These are phyloP conservation scores for Rhynchonycteris naso DNA, from an alignment of 2,797 vertebrate genomes.

Conservation along the genomic window DNA sequence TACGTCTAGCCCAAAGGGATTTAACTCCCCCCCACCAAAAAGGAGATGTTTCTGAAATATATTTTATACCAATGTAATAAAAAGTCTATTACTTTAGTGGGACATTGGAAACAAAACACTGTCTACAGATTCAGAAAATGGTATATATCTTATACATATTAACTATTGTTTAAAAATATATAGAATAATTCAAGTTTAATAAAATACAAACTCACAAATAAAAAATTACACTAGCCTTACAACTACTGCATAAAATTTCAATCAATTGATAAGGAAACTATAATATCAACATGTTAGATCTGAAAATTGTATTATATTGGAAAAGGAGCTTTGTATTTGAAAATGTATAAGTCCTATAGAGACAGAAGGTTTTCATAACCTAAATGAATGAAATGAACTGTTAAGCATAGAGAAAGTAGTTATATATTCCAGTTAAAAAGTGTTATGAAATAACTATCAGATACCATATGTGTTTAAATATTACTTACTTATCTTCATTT, in stretches of 20 bases:
- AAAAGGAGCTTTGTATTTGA: neutral
- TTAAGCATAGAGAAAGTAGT: neutral
- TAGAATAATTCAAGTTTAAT: neutral
- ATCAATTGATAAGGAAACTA: neutral
- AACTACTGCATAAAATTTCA: neutral
- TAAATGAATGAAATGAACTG: slow-evolving; percentile 34
- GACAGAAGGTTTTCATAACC: neutral
- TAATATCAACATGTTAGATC: neutral
- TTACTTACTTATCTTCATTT: slow-evolving; percentile 6
- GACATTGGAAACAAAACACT: neutral
- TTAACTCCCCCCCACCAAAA: neutral
- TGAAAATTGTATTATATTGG: neutral
- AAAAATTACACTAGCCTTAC: neutral
- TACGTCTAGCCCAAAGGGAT: neutral
- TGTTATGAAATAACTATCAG: slow-evolving; percentile 20
- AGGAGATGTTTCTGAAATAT: neutral
- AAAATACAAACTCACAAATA: slow-evolving; percentile 25
- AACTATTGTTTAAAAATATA: neutral
- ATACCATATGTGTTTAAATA: neutral
- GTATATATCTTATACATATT: neutral
- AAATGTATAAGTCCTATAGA: slow-evolving; percentile 26
- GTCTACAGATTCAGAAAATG: neutral
- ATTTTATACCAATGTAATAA: neutral
- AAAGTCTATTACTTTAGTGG: neutral
- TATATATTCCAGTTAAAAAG: neutral